Evolutionary conservation across 2,797 vertebrate genomes (phyloP).

Genomic region (Pangasius mekongensis): DNA sequence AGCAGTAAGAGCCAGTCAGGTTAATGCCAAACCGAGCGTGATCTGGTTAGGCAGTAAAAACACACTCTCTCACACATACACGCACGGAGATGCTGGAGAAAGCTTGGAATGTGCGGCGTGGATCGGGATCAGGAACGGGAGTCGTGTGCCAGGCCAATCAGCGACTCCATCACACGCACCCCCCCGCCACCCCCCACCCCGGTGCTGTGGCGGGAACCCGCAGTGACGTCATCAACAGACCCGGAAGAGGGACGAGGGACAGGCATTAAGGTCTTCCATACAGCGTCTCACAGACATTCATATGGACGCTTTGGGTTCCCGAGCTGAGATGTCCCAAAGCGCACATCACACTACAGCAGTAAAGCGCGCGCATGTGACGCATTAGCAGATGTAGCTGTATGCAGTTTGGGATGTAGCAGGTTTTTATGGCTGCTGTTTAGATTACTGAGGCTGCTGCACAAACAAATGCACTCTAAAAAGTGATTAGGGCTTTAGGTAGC

Average conservation of each 20-base stretch:
- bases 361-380: background rate
- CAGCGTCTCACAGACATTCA: background rate
- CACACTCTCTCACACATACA: slow-evolving; percentile 33
- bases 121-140: slow-evolving; percentile 58
- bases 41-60: slow-evolving; percentile 50
- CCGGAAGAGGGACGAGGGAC: background rate
- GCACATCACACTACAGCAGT: background rate
- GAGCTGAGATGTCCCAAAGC: background rate
- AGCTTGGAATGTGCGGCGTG: slow-evolving; percentile 49
- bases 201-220: slow-evolving; percentile 49
- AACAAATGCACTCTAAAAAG: background rate
- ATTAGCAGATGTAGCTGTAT: background rate
- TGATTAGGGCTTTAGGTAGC: too few relatives aligned
- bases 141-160: slow-evolving; percentile 12
- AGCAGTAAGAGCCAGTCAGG: slow-evolving; percentile 28
- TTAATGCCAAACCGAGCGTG: slow-evolving; percentile 40
- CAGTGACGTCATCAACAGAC: slow-evolving; percentile 55
- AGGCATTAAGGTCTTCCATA: background rate
- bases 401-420: background rate
- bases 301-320: background rate
- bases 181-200: background rate
- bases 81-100: slow-evolving; percentile 45
- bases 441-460: background rate
- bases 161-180: too few relatives aligned
- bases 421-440: background rate